Evolutionary conservation across 2,888 invertebrate species (phyloP), one percentile per base, ranked within the genome.

Genomic region (Drosophila cyrtoloma): DNA sequence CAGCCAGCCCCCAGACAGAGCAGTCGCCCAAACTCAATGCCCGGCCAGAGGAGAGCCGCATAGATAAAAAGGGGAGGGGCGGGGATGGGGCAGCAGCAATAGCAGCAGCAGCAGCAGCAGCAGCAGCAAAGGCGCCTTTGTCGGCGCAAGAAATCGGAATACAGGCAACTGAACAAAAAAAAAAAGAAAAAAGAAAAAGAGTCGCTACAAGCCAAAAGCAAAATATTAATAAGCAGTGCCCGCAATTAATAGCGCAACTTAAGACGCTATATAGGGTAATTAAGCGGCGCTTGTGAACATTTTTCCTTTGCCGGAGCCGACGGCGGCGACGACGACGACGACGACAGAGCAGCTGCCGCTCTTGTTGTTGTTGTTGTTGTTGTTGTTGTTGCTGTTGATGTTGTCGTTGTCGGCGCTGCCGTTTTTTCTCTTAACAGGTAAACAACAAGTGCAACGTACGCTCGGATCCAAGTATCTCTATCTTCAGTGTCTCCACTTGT

Each of bases 221-320:
- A 88, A 86, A 87, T 87, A 87, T 88, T 88, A 88, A 88, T 88
- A 88, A 88, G 90, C 87, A 91, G 75, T 88, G 88, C 91, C 88
- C 91, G 87, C 91, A 88, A 91, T 88, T 88, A 88, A 88, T 91
- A 91, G 87, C 91, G 90, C 87, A 88, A 88, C 91, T 88, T 91
- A 91, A 88, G 91, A 87, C 91, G 79, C 87, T 88, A 91, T 88
- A 88, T 88, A 88, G 87, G 91, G 91, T 88, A 88, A 88, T 88
- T 91, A 88, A 88, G 87, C 87, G 87, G 87, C 87, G 87, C 87
- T 88, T 88, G 86, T 88, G 87, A 88, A 88, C 91, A 87, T 90
- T 89, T 86, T 79, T 83, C 77, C 81, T 86, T 86, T 86, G 90
- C 60, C 75, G 65, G 72, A 74, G 91, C 86, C 89, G 91, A 78